Base-by-base conservation (phyloP, 2,797 vertebrate species). In the Rhadinocentrus ornatus region DNA sequence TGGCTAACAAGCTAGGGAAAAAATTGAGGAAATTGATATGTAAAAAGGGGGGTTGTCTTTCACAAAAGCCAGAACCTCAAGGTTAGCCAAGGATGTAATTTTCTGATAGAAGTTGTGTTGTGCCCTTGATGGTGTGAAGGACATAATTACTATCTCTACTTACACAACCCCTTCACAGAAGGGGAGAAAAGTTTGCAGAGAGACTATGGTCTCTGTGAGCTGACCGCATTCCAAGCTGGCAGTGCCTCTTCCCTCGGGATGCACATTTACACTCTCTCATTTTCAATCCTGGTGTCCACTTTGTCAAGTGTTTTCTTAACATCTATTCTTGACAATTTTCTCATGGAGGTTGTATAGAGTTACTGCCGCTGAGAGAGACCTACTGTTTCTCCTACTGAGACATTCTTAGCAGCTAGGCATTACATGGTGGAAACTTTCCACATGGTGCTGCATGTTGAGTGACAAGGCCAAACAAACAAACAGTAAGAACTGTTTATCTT, bases 401-500 rank as follows among this genome's bases (percentile, higher is more conserved):
- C 77, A 50, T 74, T 86, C 71, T 80, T 52, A 82, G 81, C 72
- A 69, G 83, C 78, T 29, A 44, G 24, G 71, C 78, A 64, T 74
- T 69, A 69, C 22, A 1, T 67, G 69, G 68, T 75, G 85, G 85
- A 87, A 89, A 86, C 70, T 78, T 85, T 77, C 81, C 88, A 81
- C 82, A 80, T 80, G 85, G 54, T 48, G 71, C 78, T 66, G 24
- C 56, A 50, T 52, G 69, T 72, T 89, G 89, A 93, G 68, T 88
- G 90, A 89, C 90, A 89, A 72, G 27, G 66, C 71, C 81, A 85
- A 91, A 88, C 88, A 90, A 92, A 91, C 85, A 91, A 89, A 93
- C 91, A 93, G 83, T 62, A 73, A 83, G 75, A 79, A 55, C 54
- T 92, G 91, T 93, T 94, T 91, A 90, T 91, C 86, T 92, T 86